Conservation (phyloP, 1,140 invertebrate genomes). For the Phenacoccus solenopsis region DNA sequence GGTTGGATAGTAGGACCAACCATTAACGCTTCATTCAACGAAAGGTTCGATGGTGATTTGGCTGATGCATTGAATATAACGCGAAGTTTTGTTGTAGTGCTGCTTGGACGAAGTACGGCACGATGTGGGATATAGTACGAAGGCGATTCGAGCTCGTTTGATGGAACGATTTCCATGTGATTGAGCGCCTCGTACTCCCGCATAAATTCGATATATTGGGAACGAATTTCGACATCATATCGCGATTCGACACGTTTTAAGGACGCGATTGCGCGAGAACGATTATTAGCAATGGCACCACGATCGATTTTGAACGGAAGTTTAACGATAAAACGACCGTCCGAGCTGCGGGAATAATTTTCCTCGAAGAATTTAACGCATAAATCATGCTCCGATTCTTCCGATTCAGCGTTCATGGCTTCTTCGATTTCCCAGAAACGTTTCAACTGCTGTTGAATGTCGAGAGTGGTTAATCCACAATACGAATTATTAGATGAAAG, state of each 20-base stretch:
- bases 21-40: constrained; percentile 32
- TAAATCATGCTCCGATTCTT: background rate
- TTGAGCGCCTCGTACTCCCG: background rate
- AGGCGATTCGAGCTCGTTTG: background rate
- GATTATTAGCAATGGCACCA: background rate
- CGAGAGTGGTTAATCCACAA: background rate
- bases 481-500: background rate
- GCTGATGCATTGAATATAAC: constrained; percentile 33
- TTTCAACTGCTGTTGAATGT: background rate
- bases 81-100: constrained; percentile 27
- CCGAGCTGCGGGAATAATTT: background rate
- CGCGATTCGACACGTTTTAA: background rate
- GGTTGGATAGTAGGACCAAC: constrained; percentile 26
- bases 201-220: background rate
- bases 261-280: background rate
- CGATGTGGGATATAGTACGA: constrained; percentile 23
- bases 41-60: constrained; percentile 23
- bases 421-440: background rate
- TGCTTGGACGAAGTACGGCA: background rate
- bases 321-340: background rate
- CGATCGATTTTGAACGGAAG: background rate
- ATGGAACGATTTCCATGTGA: constrained; percentile 25
- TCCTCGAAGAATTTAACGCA: background rate
- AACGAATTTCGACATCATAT: background rate
- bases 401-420: background rate